Conservation (phyloP, 2,797 vertebrate species). For the Gymnoscopelus braueri region DNA sequence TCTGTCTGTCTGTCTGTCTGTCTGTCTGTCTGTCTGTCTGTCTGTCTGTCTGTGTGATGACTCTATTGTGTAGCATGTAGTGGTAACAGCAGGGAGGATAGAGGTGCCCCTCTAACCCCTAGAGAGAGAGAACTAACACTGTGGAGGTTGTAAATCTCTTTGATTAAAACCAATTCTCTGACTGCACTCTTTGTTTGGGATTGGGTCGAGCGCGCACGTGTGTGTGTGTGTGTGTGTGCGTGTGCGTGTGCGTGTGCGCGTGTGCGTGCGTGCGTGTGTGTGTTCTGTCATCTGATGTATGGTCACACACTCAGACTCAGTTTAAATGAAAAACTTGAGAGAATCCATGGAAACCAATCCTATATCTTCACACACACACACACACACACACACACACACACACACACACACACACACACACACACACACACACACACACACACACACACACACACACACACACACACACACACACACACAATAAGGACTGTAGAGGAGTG, state of each 20-base stretch:
- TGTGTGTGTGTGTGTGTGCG: constrained; percentile 11
- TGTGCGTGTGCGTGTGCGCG: constrained; percentile 2
- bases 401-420: constrained; percentile 28
- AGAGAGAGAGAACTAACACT: constrained; percentile 46
- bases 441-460: neutral
- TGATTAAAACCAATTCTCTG: constrained; percentile 73
- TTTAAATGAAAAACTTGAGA: constrained; percentile 44
- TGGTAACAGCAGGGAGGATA: constrained; percentile 55
- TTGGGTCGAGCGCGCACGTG: constrained; percentile 45
- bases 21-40: constrained; percentile 2
- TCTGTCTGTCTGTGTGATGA: constrained; percentile 41
- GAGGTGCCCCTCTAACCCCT: constrained; percentile 65
- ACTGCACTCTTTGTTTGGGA: constrained; percentile 55
- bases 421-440: neutral
- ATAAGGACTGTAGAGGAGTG: no score
- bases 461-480: constrained; percentile 7
- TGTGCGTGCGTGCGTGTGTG: neutral
- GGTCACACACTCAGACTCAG: constrained; percentile 19
- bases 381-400: constrained; percentile 26
- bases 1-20: constrained; percentile 3
- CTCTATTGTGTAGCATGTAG: constrained; percentile 54
- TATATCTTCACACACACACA: constrained; percentile 26
- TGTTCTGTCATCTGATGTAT: neutral
- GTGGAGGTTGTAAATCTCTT: constrained; percentile 73
- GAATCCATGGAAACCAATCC: constrained; percentile 69